phyloP scores from a whole-genome alignment of 1,140 invertebrate species.

The Macrobrachium rosenbergii region DNA sequence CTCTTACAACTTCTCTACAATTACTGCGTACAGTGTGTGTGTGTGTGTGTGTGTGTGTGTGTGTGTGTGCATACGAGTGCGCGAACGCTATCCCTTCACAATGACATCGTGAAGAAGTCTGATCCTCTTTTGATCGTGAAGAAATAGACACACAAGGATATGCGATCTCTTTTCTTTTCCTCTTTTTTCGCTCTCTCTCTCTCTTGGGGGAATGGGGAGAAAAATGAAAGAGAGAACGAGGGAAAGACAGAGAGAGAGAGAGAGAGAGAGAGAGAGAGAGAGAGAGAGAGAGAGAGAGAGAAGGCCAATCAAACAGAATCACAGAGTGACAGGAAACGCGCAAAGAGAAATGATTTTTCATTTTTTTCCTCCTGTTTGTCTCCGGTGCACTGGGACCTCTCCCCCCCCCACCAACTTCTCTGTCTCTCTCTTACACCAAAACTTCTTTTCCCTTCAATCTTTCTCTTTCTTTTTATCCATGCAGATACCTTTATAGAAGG shows the following conservation, averaged over 20 bases:
- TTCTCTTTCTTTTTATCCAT: conserved; percentile 2
- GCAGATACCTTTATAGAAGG: background rate
- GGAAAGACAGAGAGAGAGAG: conserved; percentile 29
- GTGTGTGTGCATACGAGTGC: conserved; percentile 3
- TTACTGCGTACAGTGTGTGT: background rate
- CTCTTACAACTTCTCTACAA: conserved; percentile 3
- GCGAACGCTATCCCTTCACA: conserved; percentile 4
- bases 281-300: background rate
- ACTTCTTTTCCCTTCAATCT: conserved; percentile 1
- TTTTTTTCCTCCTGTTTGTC: conserved; percentile 17
- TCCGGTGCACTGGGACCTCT: background rate
- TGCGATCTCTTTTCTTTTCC: background rate
- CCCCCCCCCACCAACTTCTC: background rate
- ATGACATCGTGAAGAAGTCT: background rate
- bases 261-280: background rate
- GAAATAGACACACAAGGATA: background rate
- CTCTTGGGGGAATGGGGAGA: background rate
- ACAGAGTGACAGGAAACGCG: background rate
- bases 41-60: conserved; percentile 8
- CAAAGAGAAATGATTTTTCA: background rate
- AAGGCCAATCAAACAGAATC: conserved; percentile 1
- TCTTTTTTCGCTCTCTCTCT: conserved; percentile 17
- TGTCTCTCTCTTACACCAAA: background rate
- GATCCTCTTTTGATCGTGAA: conserved; percentile 15
- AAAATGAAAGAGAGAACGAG: conserved; percentile 23